Evolutionary conservation across 2,888 invertebrate species (phyloP), one percentile per base, ranked within the genome.

Genomic region (Busseola fusca): DNA sequence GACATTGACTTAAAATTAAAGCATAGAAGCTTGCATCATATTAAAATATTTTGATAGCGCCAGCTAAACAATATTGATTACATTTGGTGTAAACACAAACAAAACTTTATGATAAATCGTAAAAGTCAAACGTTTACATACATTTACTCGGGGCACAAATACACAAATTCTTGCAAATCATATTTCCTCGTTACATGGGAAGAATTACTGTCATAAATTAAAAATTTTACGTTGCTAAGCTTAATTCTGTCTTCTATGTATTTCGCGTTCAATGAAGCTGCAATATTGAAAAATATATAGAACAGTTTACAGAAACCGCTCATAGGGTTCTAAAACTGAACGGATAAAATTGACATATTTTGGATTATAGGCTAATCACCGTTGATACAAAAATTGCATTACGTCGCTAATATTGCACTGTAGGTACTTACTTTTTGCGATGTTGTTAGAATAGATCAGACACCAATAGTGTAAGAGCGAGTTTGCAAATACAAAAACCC

Each of bases 41-140:
- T 52, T 54, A 59, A 42, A 48, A 63, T 64, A 57, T 67, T 68
- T 25, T 78, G 30, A 81, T 67, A 59, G 30, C 21, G 54, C 50
- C 69, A 66, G 69, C 69, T 69, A 78, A 68, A 78, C 69, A 78
- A 80, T 83, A 84, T 72, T 83, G 69, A 76, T 74, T 75, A 75
- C 76, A 84, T 74, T 74, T 82, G 72, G 72, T 78, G 54, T 80
- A 74, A 76, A 69, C 74, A 82, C 83, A 84, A 86, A 88, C 85
- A 85, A 84, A 87, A 87, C 71, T 87, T 88, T 87, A 90, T 85
- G 84, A 84, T 74, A 54, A 63, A 83, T 87, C 87, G 80, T 88
- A 86, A 88, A 89, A 85, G 79, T 83, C 85, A 73, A 84, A 82
- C 74, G 63, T 82, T 70, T 83, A 72, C 78, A 83, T 80, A 83